Evolutionary conservation across 1,140 invertebrate species (phyloP), one percentile per base, ranked within the genome.

Genomic region (Bombus impatiens): DNA sequence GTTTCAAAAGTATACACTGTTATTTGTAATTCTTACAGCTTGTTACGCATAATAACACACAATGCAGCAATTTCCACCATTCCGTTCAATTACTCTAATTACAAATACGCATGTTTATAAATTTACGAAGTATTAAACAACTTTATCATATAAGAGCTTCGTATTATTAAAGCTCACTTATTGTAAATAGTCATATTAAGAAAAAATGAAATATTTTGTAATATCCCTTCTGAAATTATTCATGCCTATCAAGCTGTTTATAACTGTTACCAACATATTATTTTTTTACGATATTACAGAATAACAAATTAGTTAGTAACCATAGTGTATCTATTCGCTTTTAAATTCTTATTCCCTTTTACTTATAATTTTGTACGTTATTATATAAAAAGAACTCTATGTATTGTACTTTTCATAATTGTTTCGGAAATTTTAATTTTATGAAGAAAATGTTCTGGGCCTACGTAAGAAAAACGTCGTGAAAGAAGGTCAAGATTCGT

Each of bases 401-500:
- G 22, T 12, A 44, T 82, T 82, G 78, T 74, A 82, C 70, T 86
- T 65, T n/a, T 82, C 35, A 35, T n/a, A 72, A 72, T 47, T 32
- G n/a, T 71, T 84, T 62, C n/a, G 0, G 40, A 70, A 78, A 71
- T 71, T n/a, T 84, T n/a, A 3, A 62, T 22, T 35, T 83, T 68
- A 67, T 32, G 75, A 84, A 13, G 82, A 86, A 76, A 87, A 77
- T 44, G 79, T 84, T 90, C 65, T 80, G 5, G 70, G 35, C 77
- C 76, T 90, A 42, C 59, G 42, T 62, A 84, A 68, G 53, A 82
- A 28, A 67, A 87, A 80, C n/a, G 72, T 82, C 53, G 74, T n/a
- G 42, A 90, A 91, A 87, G 82, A 57, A 90, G 93, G 95, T 97
- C 97, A 98, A 95, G 97, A 98, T 93, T 98, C 98, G 93, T 98